phyloP scores from a whole-genome alignment of 1,140 invertebrate species.

The Venustaconcha ellipsiformis region DNA sequence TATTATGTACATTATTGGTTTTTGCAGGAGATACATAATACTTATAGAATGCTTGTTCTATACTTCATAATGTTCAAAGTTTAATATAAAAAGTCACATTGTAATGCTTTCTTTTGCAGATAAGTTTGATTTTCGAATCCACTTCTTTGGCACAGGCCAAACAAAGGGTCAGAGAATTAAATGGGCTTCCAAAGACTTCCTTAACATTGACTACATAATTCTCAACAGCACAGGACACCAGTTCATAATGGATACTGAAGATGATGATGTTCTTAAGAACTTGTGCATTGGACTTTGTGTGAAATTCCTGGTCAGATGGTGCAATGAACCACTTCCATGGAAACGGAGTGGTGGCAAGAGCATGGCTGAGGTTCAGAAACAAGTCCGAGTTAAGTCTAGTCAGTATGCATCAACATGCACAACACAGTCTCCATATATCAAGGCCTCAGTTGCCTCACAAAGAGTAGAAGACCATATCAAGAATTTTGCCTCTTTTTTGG shows the following conservation, averaged over 20 bases:
- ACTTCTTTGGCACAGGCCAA: conserved; percentile 40
- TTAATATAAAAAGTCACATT: no score
- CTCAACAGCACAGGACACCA: conserved; percentile 48
- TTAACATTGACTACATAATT: conserved; percentile 42
- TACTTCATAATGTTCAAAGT: no score
- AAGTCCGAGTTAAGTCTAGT: conserved; percentile 15
- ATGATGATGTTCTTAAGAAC: conserved; percentile 35
- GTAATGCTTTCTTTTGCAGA: conserved; percentile 30
- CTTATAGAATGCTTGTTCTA: no score
- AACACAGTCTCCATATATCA: conserved; percentile 20
- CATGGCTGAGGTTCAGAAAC: conserved; percentile 31
- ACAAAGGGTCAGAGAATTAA: conserved; percentile 45
- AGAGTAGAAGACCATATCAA: conserved; percentile 25
- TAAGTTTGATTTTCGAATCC: conserved; percentile 49
- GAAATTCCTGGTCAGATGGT: conserved; percentile 40
- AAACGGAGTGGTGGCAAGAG: conserved; percentile 28
- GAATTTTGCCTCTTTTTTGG: conserved; percentile 35
- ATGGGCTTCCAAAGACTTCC: conserved; percentile 43
- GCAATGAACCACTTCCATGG: conserved; percentile 42
- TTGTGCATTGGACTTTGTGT: conserved; percentile 42
- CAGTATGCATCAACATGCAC: conserved; percentile 7
- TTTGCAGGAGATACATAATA: no score
- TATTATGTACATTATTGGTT: no score
- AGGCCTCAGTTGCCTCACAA: background rate
- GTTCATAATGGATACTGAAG: conserved; percentile 32